Conservation (phyloP, 2,888 invertebrate genomes). For the Aphodius granarius region DNA sequence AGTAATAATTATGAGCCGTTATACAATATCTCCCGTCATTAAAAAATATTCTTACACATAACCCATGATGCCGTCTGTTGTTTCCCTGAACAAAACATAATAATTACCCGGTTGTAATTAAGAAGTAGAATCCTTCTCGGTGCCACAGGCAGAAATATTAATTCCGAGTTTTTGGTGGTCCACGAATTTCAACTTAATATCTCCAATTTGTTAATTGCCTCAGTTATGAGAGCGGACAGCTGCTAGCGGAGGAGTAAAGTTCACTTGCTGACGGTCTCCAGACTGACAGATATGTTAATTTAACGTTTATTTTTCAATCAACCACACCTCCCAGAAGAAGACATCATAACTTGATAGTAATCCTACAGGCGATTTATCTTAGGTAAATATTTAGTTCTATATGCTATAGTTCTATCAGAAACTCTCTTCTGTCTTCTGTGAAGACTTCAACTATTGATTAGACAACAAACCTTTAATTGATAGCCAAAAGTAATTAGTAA, state of each 20-base stretch:
- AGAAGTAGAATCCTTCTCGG: background rate
- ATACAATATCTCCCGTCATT: background rate
- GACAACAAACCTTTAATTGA: no score
- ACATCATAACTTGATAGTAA: background rate
- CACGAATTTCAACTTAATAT: conserved; percentile 14
- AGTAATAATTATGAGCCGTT: background rate
- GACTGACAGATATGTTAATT: background rate
- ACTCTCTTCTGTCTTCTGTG: no score
- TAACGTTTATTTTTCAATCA: background rate
- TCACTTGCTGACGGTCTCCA: background rate
- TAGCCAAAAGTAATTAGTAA: background rate
- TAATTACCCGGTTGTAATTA: conserved; percentile 8
- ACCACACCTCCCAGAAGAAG: background rate
- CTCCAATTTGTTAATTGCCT: conserved; percentile 10
- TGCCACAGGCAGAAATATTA: background rate
- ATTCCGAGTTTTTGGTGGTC: conserved; percentile 5
- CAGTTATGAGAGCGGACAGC: background rate
- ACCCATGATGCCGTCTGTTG: background rate
- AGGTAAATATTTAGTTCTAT: no score
- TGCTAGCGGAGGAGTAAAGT: background rate
- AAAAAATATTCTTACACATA: background rate
- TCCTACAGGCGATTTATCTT: background rate
- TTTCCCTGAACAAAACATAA: background rate
- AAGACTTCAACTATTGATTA: no score
- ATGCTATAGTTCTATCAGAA: no score